Conservation (phyloP, 2,888 invertebrate species). For the Prosopocoilus inquinatus region DNA sequence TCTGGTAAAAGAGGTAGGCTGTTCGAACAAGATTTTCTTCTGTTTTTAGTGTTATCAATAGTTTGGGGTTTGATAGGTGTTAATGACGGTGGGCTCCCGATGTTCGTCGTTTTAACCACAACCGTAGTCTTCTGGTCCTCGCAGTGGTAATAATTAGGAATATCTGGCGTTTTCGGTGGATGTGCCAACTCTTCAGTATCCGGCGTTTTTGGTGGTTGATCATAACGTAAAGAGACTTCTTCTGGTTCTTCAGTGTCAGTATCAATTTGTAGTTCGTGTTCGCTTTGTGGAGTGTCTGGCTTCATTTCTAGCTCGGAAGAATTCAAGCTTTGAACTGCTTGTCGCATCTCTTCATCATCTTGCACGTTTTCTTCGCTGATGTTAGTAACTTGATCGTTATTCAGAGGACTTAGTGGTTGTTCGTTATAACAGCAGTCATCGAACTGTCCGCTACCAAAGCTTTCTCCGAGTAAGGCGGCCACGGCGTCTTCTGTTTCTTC, state of each 20-base stretch:
- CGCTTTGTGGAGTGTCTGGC: constrained; percentile 82
- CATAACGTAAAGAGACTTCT: constrained; percentile 53
- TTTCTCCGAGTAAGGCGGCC: constrained; percentile 82
- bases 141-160: constrained; percentile 54
- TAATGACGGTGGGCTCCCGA: constrained; percentile 46
- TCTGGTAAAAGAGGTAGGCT: constrained; percentile 9
- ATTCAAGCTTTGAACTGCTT: constrained; percentile 77
- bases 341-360: constrained; percentile 80
- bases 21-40: not conserved
- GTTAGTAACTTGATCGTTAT: constrained; percentile 52
- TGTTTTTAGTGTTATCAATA: constrained; percentile 5
- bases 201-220: constrained; percentile 51
- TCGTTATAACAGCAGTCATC: constrained; percentile 54
- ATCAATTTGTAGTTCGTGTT: constrained; percentile 79
- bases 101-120: constrained; percentile 31
- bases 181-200: constrained; percentile 54
- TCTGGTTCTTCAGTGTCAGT: constrained; percentile 80
- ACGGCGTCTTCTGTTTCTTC: constrained; percentile 93
- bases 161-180: constrained; percentile 58
- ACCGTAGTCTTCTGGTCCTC: constrained; percentile 35
- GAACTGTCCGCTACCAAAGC: constrained; percentile 70
- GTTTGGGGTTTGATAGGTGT: constrained; percentile 43
- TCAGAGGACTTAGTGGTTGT: constrained; percentile 49
- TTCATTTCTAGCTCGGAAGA: constrained; percentile 69
- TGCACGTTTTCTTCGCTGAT: constrained; percentile 74